Conservation (phyloP, 2,888 invertebrate genomes). For the Odontocolon sp. region DNA sequence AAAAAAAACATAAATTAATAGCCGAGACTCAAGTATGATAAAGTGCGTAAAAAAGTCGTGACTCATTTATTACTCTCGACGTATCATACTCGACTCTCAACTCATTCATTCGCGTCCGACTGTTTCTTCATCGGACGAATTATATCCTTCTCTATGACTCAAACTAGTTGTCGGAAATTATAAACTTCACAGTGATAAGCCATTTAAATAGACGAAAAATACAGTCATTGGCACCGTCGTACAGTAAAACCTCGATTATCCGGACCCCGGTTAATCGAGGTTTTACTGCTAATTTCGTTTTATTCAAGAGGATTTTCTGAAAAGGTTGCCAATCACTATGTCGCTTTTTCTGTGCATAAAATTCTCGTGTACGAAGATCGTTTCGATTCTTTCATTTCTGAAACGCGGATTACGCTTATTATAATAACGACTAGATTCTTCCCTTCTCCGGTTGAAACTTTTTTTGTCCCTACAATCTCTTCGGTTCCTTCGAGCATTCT, state of each 20-base stretch:
- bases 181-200: background rate
- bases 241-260: no score
- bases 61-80: slow-evolving; percentile 50
- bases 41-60: slow-evolving; percentile 36
- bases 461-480: slow-evolving; percentile 3
- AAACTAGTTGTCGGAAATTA: slow-evolving; percentile 20
- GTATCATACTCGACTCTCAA: slow-evolving; percentile 31
- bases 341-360: no score
- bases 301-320: no score
- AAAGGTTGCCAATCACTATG: no score
- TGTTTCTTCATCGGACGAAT: slow-evolving; percentile 39
- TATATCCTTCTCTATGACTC: slow-evolving; percentile 34
- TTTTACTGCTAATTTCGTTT: no score
- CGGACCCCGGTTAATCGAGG: no score
- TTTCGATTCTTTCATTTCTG: slow-evolving; percentile 47
- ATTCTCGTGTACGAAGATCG: slow-evolving; percentile 16
- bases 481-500: slow-evolving; percentile 1
- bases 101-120: slow-evolving; percentile 55
- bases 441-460: slow-evolving; percentile 26
- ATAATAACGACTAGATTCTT: slow-evolving; percentile 55
- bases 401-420: slow-evolving; percentile 56
- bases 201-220: no score
- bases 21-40: slow-evolving; percentile 18
- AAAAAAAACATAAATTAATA: slow-evolving; percentile 57
- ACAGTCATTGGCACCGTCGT: no score